Evolutionary conservation across 1,140 invertebrate species (phyloP).

Genomic region (Tachypleus tridentatus): DNA sequence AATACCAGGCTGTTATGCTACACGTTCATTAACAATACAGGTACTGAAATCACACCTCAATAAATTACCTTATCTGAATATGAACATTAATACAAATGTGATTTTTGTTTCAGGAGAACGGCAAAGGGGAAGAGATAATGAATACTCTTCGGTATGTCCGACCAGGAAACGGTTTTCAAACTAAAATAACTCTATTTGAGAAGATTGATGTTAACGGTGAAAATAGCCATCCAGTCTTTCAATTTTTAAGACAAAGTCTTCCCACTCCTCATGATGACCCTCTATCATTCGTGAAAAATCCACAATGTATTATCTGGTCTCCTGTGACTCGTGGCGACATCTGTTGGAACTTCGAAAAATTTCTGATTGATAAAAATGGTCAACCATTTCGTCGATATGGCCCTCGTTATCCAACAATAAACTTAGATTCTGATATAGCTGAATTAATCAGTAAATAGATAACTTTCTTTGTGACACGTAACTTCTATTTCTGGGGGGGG

Average conservation of each 20-base stretch:
- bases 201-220: slow-evolving; percentile 32
- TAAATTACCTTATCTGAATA: too few relatives aligned
- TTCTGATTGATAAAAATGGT: slow-evolving; percentile 36
- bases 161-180: slow-evolving; percentile 30
- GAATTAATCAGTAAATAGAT: too few relatives aligned
- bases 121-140: slow-evolving; percentile 26
- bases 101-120: slow-evolving; percentile 24
- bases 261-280: slow-evolving; percentile 27
- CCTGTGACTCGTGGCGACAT: slow-evolving; percentile 33
- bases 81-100: too few relatives aligned
- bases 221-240: slow-evolving; percentile 28
- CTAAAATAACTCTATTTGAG: slow-evolving; percentile 29
- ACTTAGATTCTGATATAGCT: background rate
- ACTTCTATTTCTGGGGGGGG: too few relatives aligned
- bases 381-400: slow-evolving; percentile 29
- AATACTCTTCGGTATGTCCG: slow-evolving; percentile 28
- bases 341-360: slow-evolving; percentile 44
- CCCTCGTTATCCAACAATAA: background rate
- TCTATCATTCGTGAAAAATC: slow-evolving; percentile 28
- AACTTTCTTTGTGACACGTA: too few relatives aligned
- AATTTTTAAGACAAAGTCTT: slow-evolving; percentile 29
- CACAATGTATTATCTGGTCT: slow-evolving; percentile 27
- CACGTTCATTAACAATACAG: too few relatives aligned
- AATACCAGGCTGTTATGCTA: too few relatives aligned
- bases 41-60: too few relatives aligned